Percentiles rank a stretch among this genome's conserved stretches.
These are phyloP conservation scores for Dermolepida albohirtum DNA, from an alignment of 2,888 invertebrate genomes.

Conservation along the genomic window DNA sequence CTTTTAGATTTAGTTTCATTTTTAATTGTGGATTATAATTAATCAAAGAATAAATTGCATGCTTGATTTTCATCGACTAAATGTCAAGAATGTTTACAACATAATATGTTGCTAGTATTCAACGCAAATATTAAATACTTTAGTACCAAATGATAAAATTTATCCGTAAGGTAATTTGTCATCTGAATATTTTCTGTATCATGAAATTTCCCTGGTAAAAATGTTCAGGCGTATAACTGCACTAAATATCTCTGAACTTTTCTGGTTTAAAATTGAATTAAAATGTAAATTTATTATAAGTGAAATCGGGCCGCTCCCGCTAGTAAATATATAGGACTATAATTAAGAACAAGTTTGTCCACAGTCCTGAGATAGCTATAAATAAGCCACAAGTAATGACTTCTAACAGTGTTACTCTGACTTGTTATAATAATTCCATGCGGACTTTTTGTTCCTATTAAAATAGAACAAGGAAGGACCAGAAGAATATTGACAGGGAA, in stretches of 20 bases:
- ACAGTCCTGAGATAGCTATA: conserved; percentile 41
- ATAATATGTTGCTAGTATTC: no score
- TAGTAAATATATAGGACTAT: conserved; percentile 50
- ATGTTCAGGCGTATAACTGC: conserved; percentile 10
- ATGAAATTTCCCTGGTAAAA: conserved; percentile 2
- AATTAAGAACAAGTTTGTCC: conserved; percentile 52
- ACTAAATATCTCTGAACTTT: conserved; percentile 36
- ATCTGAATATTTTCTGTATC: background rate
- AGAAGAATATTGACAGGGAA: conserved; percentile 7
- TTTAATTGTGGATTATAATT: no score
- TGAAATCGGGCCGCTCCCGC: conserved; percentile 49
- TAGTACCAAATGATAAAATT: no score
- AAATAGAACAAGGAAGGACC: background rate
- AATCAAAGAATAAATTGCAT: no score
- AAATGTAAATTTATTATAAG: conserved; percentile 48
- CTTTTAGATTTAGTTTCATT: no score
- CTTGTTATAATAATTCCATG: conserved; percentile 37
- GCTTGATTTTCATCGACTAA: no score
- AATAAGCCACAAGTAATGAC: conserved; percentile 41
- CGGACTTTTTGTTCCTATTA: conserved; percentile 12
- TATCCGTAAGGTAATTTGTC: background rate
- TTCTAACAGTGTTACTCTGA: conserved; percentile 30
- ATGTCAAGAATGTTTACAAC: no score
- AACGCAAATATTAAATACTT: no score
- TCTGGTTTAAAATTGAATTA: conserved; percentile 45